These are phyloP conservation scores for Gila robusta DNA, from an alignment of 2,797 vertebrate species.

Conservation along the genomic window DNA sequence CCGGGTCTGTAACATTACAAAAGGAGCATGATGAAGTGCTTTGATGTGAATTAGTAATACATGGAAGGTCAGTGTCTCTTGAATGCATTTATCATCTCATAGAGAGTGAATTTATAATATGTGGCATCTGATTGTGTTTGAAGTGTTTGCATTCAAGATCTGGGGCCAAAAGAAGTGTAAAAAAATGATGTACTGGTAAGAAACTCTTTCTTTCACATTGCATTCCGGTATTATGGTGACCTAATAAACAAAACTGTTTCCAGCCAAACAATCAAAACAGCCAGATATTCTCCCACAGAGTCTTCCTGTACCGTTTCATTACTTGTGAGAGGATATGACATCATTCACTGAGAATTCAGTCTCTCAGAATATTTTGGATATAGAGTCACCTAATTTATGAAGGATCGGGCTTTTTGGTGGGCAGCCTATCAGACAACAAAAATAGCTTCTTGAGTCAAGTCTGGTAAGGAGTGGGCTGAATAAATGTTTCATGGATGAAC, in stretches of 20 bases:
- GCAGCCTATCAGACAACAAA: conserved; percentile 25
- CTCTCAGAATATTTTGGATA: conserved; percentile 38
- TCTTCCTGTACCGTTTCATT: conserved; percentile 28
- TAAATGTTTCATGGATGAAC: not conserved
- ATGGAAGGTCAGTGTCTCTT: conserved; percentile 15
- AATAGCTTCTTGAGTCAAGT: conserved; percentile 17
- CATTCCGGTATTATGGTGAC: conserved; percentile 19
- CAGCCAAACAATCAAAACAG: conserved; percentile 10
- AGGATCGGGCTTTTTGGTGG: conserved; percentile 32
- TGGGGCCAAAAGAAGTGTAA: conserved; percentile 30
- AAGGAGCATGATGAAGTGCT: conserved; percentile 15
- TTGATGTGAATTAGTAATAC: conserved; percentile 37
- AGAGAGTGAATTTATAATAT: conserved; percentile 39
- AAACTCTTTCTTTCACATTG: conserved; percentile 18
- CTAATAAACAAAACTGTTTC: conserved; percentile 35
- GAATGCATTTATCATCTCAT: conserved; percentile 43
- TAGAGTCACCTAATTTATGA: conserved; percentile 35
- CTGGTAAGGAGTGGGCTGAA: not conserved
- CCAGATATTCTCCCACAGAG: conserved; percentile 31
- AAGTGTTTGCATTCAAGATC: conserved; percentile 29
- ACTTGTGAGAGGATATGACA: conserved; percentile 46
- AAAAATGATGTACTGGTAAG: conserved; percentile 9
- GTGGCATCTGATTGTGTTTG: conserved; percentile 32
- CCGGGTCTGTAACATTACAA: not conserved
- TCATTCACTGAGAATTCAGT: conserved; percentile 44